Conservation (phyloP, 2,888 invertebrate genomes). For the Tiliacea aurago region DNA sequence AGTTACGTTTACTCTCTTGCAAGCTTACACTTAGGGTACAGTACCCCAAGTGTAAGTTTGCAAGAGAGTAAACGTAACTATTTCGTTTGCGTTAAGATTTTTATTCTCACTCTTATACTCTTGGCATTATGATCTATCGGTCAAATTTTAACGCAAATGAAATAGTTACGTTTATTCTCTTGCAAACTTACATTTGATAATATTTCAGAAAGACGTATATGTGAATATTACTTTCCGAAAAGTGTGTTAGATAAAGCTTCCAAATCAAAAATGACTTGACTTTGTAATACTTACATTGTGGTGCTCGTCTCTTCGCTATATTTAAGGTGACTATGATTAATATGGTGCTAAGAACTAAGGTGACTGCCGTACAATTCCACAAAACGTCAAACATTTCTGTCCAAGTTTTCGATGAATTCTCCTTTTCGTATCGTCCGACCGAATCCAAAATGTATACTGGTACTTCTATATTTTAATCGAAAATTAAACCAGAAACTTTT, state of each 20-base stretch:
- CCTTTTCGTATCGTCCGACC: constrained; percentile 10
- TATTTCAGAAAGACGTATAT: neutral
- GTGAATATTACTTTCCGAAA: neutral
- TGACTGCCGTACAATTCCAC: constrained; percentile 13
- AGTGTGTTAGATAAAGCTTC: neutral
- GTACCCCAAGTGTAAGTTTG: too few relatives aligned
- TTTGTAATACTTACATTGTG: constrained; percentile 21
- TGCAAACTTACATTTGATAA: too few relatives aligned
- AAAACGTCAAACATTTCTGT: constrained; percentile 19
- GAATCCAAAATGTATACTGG: constrained; percentile 2
- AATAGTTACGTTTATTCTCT: too few relatives aligned
- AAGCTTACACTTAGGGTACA: too few relatives aligned
- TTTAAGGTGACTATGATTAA: neutral
- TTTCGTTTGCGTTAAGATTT: too few relatives aligned
- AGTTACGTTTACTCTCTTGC: too few relatives aligned
- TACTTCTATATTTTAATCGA: neutral
- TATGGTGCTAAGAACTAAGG: constrained; percentile 9
- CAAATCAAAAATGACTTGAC: neutral
- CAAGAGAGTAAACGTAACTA: too few relatives aligned
- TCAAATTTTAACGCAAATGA: too few relatives aligned
- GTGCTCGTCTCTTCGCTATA: neutral
- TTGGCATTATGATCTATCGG: too few relatives aligned
- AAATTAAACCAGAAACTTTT: too few relatives aligned
- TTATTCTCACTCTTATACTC: too few relatives aligned
- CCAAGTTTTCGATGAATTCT: constrained; percentile 2